These are phyloP conservation scores for Nixonia krombeini DNA, from an alignment of 1,140 invertebrate species.

Conservation along the genomic window DNA sequence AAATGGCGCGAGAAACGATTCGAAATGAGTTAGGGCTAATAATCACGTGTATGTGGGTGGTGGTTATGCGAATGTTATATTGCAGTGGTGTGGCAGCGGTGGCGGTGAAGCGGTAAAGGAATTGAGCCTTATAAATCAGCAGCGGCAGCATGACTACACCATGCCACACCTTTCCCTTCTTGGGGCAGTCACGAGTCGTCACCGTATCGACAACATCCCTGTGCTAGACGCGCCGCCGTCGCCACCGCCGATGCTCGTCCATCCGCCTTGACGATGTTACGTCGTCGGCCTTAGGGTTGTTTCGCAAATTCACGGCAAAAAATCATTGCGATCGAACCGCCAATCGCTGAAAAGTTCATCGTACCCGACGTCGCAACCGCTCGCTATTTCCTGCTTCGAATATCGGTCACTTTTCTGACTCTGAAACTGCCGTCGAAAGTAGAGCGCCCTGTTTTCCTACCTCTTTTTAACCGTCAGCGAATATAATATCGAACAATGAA, in stretches of 20 bases:
- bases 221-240: background rate
- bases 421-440: conserved; percentile 37
- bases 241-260: conserved; percentile 7
- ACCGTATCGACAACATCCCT: conserved; percentile 53
- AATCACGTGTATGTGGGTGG: conserved; percentile 31
- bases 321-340: conserved; percentile 14
- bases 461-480: conserved; percentile 6
- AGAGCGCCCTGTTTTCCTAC: conserved; percentile 19
- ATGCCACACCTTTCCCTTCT: conserved; percentile 73
- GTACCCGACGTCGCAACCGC: conserved; percentile 31
- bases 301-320: conserved; percentile 30
- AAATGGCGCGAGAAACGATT: background rate
- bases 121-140: conserved; percentile 69
- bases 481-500: conserved; percentile 27
- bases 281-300: conserved; percentile 44
- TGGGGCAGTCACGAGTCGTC: conserved; percentile 69
- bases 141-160: conserved; percentile 68
- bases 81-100: conserved; percentile 3
- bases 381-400: conserved; percentile 42
- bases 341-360: conserved; percentile 46
- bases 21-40: conserved; percentile 21
- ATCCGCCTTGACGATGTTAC: conserved; percentile 41
- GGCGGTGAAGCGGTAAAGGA: conserved; percentile 11
- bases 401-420: conserved; percentile 25
- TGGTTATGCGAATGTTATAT: conserved; percentile 42